phyloP scores from a whole-genome alignment of 2,113 vertebrate species.

The Mastomys natalensis region DNA sequence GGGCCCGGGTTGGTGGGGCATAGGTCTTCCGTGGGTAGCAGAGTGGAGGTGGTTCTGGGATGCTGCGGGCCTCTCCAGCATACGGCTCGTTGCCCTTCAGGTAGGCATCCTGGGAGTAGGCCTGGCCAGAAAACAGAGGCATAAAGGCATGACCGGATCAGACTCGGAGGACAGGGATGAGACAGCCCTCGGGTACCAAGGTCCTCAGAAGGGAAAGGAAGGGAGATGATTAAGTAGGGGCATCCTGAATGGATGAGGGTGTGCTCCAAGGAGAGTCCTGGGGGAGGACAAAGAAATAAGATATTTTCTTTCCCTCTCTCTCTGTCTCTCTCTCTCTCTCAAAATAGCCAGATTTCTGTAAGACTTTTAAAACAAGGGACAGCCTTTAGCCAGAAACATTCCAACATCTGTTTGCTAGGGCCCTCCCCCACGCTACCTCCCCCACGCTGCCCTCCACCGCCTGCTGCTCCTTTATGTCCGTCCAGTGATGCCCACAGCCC shows the following conservation, averaged over 20 bases:
- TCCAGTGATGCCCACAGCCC: not conserved
- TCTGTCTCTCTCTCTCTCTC: not conserved
- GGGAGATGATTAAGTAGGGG: not conserved
- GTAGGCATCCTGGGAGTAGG: constrained; percentile 98
- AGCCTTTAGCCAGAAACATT: constrained; percentile 51
- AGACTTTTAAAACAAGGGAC: constrained; percentile 67
- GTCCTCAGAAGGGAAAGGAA: not conserved
- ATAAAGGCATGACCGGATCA: not conserved
- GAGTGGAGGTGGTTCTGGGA: constrained; percentile 94
- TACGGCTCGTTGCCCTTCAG: constrained; percentile 96
- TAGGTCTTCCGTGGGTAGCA: constrained; percentile 93
- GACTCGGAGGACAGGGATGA: not conserved
- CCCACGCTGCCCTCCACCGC: not conserved
- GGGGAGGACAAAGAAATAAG: constrained; percentile 52
- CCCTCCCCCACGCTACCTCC: not conserved
- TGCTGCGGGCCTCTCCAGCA: constrained; percentile 93
- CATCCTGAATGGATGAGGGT: not conserved
- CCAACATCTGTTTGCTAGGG: constrained; percentile 44
- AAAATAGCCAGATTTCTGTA: constrained; percentile 35
- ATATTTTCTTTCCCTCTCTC: not conserved
- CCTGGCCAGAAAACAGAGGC: constrained; percentile 83
- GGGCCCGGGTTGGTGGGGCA: constrained; percentile 80
- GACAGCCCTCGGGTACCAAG: not conserved
- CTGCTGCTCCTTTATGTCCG: not conserved
- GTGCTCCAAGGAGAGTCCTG: not conserved